Evolutionary conservation across 2,888 invertebrate genomes (phyloP).

Genomic region (Cerastis leucographa): DNA sequence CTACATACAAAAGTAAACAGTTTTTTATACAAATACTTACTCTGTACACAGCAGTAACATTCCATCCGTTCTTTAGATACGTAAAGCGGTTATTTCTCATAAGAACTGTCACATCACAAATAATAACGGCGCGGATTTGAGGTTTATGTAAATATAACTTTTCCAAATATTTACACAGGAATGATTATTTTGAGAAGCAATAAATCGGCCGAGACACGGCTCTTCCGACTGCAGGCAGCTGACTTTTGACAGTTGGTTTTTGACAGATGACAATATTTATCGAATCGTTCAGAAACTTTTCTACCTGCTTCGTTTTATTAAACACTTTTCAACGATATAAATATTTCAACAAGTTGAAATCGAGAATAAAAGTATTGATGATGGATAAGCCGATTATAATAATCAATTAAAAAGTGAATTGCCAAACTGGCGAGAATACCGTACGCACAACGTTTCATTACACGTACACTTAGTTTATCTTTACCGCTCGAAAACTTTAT

Average conservation of each 20-base stretch:
- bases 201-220: constrained; percentile 41
- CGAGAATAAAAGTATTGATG: neutral
- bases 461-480: neutral
- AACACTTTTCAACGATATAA: neutral
- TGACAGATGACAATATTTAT: constrained; percentile 40
- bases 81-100: constrained; percentile 61
- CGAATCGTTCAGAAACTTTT: constrained; percentile 51
- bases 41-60: constrained; percentile 78
- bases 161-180: constrained; percentile 57
- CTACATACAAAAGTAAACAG: constrained; percentile 55
- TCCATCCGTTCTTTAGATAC: constrained; percentile 80
- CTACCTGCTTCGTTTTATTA: neutral
- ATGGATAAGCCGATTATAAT: too few species aligned
- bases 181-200: constrained; percentile 54
- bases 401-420: neutral
- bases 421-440: neutral
- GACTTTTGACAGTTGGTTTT: constrained; percentile 65
- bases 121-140: constrained; percentile 14
- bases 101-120: constrained; percentile 54
- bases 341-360: neutral
- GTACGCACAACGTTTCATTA: neutral
- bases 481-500: neutral
- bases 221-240: constrained; percentile 66
- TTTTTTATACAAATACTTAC: constrained; percentile 73
- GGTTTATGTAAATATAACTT: constrained; percentile 33